These are phyloP conservation scores for Boloria selene DNA, from an alignment of 2,888 invertebrate species.

Conservation along the genomic window DNA sequence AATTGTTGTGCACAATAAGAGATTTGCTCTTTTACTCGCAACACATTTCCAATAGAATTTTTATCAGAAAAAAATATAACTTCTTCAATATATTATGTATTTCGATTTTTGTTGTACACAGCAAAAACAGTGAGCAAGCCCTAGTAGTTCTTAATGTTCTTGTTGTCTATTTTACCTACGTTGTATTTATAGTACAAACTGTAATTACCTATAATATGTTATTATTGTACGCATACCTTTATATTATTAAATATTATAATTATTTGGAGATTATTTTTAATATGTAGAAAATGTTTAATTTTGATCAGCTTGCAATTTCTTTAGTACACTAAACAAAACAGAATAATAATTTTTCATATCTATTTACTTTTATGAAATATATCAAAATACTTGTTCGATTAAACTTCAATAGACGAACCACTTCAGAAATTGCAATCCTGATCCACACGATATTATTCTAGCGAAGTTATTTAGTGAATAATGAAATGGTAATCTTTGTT, in stretches of 20 bases:
- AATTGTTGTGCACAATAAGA: slow-evolving; percentile 35
- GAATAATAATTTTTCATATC: neutral
- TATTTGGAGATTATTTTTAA: slow-evolving; percentile 19
- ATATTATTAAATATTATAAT: slow-evolving; percentile 23
- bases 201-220: slow-evolving; percentile 22
- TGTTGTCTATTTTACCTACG: slow-evolving; percentile 21
- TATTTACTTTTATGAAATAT: neutral
- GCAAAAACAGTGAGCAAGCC: slow-evolving; percentile 9
- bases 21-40: slow-evolving; percentile 32
- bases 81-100: slow-evolving; percentile 14
- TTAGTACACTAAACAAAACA: neutral
- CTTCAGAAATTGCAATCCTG: slow-evolving; percentile 29
- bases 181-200: slow-evolving; percentile 26
- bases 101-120: slow-evolving; percentile 25
- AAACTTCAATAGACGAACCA: slow-evolving; percentile 12
- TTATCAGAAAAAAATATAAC: neutral
- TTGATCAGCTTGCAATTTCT: slow-evolving; percentile 20
- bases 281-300: slow-evolving; percentile 16
- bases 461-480: slow-evolving; percentile 29
- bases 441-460: slow-evolving; percentile 29
- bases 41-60: slow-evolving; percentile 18
- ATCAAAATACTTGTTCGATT: slow-evolving; percentile 14
- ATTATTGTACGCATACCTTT: slow-evolving; percentile 2
- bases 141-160: slow-evolving; percentile 12
- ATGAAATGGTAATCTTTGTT: slow-evolving; percentile 13